Percentiles rank a stretch among this genome's conserved stretches.
These are phyloP conservation scores for Adelges cooleyi DNA, from an alignment of 1,140 invertebrate species.

Conservation along the genomic window DNA sequence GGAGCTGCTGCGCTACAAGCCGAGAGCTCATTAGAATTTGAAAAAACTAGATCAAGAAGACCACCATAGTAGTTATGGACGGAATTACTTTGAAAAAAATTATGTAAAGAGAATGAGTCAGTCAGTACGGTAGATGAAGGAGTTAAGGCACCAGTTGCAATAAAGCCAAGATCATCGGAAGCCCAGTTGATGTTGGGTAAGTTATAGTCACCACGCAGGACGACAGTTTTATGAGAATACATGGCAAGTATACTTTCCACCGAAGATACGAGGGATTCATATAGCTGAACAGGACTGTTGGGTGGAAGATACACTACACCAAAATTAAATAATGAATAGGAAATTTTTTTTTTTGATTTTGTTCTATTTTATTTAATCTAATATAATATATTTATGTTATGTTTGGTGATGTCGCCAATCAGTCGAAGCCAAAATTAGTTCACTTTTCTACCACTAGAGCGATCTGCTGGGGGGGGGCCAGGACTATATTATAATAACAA, in stretches of 20 bases:
- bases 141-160: neutral
- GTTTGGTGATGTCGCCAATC: too few species aligned
- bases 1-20: neutral
- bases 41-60: neutral
- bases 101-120: neutral
- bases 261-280: neutral
- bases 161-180: neutral
- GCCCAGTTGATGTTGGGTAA: neutral
- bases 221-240: neutral
- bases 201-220: neutral
- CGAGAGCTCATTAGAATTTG: neutral
- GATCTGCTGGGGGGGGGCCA: too few species aligned
- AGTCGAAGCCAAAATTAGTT: too few species aligned
- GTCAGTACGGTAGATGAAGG: neutral
- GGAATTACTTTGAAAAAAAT: neutral
- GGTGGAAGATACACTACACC: neutral
- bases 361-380: too few species aligned
- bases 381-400: too few species aligned
- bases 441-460: too few species aligned
- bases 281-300: neutral
- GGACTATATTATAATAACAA: too few species aligned
- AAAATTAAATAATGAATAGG: too few species aligned
- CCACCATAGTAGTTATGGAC: neutral
- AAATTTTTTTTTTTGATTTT: too few species aligned
- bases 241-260: neutral